phyloP scores from a whole-genome alignment of 2,113 vertebrate species.

The Heterochromis multidens region DNA sequence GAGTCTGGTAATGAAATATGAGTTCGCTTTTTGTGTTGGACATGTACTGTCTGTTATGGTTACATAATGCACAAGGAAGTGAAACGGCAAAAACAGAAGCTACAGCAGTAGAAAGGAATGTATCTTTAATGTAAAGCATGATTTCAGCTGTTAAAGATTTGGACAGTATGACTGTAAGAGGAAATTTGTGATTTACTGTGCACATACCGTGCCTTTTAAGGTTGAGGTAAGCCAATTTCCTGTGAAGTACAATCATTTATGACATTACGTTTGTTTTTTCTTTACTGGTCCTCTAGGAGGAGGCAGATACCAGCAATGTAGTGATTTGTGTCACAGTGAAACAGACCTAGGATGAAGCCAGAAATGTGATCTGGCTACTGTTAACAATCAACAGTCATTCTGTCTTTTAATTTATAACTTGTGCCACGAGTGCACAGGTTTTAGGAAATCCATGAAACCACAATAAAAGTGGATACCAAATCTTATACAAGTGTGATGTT shows the following conservation, averaged over 20 bases:
- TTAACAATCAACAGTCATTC: slow-evolving; percentile 20
- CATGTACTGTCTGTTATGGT: background rate
- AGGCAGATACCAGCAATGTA: slow-evolving; percentile 58
- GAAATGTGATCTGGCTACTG: slow-evolving; percentile 22
- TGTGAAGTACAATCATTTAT: slow-evolving; percentile 78
- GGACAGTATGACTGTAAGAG: background rate
- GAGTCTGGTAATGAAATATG: background rate
- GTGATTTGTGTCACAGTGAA: slow-evolving; percentile 10
- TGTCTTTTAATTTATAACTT: slow-evolving; percentile 47
- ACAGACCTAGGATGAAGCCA: background rate
- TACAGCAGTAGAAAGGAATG: background rate
- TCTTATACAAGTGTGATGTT: slow-evolving; percentile 1
- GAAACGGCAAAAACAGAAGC: background rate
- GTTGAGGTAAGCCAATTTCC: slow-evolving; percentile 27
- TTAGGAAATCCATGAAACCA: slow-evolving; percentile 33
- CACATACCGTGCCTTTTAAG: slow-evolving; percentile 53
- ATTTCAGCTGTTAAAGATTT: slow-evolving; percentile 7
- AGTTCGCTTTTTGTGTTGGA: background rate
- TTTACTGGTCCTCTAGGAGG: slow-evolving; percentile 38
- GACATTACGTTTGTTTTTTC: slow-evolving; percentile 1
- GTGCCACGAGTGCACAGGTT: slow-evolving; percentile 28
- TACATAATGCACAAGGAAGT: background rate
- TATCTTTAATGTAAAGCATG: slow-evolving; percentile 29
- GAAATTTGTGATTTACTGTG: slow-evolving; percentile 29
- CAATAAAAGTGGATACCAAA: slow-evolving; percentile 60